These are phyloP conservation scores for Bothrops jararaca DNA, from an alignment of 2,113 vertebrate species.

Conservation along the genomic window DNA sequence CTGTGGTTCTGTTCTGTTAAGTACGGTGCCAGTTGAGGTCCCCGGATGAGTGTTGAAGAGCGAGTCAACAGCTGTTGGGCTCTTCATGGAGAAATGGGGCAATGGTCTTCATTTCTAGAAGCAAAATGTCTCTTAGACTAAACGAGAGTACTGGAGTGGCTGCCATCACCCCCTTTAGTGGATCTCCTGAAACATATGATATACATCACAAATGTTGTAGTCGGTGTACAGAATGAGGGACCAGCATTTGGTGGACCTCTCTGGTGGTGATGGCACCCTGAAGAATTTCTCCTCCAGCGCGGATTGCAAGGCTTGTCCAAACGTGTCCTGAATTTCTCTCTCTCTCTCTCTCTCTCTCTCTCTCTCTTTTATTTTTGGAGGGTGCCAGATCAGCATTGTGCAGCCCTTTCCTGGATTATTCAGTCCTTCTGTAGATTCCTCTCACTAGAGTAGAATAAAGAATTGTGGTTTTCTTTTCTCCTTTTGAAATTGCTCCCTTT, in stretches of 20 bases:
- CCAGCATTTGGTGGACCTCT: neutral
- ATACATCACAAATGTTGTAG: neutral
- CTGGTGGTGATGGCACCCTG: neutral
- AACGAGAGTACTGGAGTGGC: neutral
- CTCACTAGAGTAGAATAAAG: neutral
- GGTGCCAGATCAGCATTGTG: rapidly evolving
- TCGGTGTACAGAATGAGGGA: too few relatives aligned
- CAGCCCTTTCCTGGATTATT: neutral
- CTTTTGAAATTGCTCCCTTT: neutral
- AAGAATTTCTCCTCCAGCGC: neutral
- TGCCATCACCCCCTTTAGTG: neutral
- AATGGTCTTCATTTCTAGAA: neutral
- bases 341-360: too few relatives aligned
- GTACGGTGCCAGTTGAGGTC: neutral
- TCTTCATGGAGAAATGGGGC: neutral
- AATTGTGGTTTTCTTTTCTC: neutral
- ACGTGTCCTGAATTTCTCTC: neutral
- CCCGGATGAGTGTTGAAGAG: neutral
- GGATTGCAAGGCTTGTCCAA: neutral
- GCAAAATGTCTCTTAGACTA: neutral
- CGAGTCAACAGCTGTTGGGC: neutral
- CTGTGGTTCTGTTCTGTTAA: neutral
- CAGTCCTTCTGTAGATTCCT: neutral
- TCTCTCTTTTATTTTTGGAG: neutral
- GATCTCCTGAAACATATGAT: neutral